A percentile compares a stretch with the other conserved stretches of the same genome.
Evolutionary conservation across 2,888 invertebrate genomes (phyloP).

Genomic region (Himalopsyche kuldschensis): DNA sequence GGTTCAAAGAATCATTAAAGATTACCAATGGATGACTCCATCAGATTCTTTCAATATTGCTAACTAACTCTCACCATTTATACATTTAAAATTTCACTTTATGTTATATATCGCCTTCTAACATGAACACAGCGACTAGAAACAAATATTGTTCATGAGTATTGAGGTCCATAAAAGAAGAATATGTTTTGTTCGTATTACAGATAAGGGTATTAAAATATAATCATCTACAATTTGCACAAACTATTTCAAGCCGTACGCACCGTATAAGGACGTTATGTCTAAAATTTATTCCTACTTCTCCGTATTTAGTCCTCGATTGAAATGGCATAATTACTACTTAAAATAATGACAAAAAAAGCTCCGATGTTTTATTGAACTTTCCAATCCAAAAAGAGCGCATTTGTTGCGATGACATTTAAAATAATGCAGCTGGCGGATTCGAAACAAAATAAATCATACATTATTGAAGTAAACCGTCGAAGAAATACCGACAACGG

Average conservation of each 20-base stretch:
- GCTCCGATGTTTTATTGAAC: conserved; percentile 12
- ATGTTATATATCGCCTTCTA: too few relatives aligned
- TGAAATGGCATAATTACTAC: not conserved
- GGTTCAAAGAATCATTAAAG: too few relatives aligned
- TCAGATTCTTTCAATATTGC: too few relatives aligned
- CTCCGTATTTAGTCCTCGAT: not conserved
- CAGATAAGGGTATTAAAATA: too few relatives aligned
- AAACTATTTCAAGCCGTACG: not conserved
- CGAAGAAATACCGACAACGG: conserved; percentile 7
- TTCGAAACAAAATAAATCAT: conserved; percentile 29
- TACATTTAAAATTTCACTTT: too few relatives aligned
- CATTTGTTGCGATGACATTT: not conserved
- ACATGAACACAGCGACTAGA: too few relatives aligned
- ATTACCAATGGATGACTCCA: too few relatives aligned
- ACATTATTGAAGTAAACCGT: conserved; percentile 29
- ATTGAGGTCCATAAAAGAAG: too few relatives aligned
- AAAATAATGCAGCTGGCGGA: conserved; percentile 27
- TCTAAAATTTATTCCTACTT: not conserved
- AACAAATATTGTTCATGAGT: too few relatives aligned
- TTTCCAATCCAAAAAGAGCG: not conserved
- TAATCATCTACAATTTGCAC: not conserved
- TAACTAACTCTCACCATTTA: too few relatives aligned
- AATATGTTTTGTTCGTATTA: too few relatives aligned
- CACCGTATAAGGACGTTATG: not conserved
- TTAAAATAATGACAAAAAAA: not conserved